These are phyloP conservation scores for Irena cyanogastra DNA, from an alignment of 2,113 vertebrate genomes.

Conservation along the genomic window DNA sequence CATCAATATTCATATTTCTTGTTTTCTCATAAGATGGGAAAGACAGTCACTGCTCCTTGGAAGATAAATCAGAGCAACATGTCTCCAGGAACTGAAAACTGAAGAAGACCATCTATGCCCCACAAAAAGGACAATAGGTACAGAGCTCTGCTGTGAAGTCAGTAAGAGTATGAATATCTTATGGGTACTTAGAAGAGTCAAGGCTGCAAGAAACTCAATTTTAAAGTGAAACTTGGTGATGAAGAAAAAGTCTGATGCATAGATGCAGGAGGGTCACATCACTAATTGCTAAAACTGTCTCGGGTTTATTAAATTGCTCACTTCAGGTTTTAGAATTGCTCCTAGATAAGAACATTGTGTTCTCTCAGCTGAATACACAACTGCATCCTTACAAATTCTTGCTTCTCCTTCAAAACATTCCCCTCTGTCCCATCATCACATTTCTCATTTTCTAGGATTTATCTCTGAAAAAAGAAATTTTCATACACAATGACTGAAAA, in stretches of 20 bases:
- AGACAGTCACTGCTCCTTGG: not conserved
- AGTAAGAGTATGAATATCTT: not conserved
- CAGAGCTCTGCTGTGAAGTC: not conserved
- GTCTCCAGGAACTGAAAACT: not conserved
- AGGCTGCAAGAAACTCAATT: not conserved
- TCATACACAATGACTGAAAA: not conserved
- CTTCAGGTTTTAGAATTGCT: not conserved
- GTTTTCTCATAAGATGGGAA: not conserved
- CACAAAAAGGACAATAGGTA: not conserved
- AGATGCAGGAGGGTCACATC: not conserved
- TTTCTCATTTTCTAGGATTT: not conserved
- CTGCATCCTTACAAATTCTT: not conserved
- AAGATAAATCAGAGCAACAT: not conserved
- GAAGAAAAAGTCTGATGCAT: not conserved
- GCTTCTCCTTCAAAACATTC: not conserved
- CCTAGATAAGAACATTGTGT: not conserved
- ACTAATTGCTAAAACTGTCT: not conserved
- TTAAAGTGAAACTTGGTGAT: not conserved
- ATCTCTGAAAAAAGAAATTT: not conserved
- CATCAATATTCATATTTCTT: not conserved
- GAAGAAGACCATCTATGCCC: not conserved
- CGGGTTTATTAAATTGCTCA: not conserved
- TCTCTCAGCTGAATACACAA: not conserved
- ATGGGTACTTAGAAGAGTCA: not conserved
- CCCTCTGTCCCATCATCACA: accelerated